phyloP scores from a whole-genome alignment of 2,888 invertebrate species.

The Anaspis maculata region DNA sequence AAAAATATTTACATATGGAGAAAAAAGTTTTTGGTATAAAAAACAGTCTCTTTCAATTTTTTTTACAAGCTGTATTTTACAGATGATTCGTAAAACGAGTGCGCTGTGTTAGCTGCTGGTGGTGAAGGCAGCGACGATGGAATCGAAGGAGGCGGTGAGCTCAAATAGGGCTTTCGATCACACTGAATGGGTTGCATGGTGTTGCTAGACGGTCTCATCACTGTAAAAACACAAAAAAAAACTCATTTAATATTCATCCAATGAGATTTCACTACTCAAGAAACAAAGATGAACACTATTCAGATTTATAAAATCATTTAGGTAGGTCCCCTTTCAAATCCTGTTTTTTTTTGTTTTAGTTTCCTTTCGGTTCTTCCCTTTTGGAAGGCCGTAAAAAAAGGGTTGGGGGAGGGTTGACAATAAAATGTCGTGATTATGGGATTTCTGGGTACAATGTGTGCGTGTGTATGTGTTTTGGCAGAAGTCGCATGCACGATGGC shows the following conservation, averaged over 20 bases:
- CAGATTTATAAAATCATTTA: too few relatives aligned
- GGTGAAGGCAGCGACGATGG: slow-evolving; percentile 44
- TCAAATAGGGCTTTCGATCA: slow-evolving; percentile 52
- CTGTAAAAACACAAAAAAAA: slow-evolving; percentile 29
- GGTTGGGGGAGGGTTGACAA: too few relatives aligned
- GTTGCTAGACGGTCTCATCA: slow-evolving; percentile 35
- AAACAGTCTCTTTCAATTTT: not conserved
- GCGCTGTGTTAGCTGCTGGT: slow-evolving; percentile 41
- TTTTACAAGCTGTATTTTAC: slow-evolving; percentile 30
- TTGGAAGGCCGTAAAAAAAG: too few relatives aligned
- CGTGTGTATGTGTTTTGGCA: slow-evolving; percentile 25
- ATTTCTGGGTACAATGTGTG: not conserved
- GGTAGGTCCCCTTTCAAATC: not conserved
- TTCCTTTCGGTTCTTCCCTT: too few relatives aligned
- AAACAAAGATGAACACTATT: not conserved
- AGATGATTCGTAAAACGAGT: slow-evolving; percentile 35
- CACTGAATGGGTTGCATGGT: slow-evolving; percentile 42
- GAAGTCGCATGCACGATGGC: slow-evolving; percentile 19
- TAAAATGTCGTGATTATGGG: too few relatives aligned
- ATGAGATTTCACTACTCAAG: not conserved
- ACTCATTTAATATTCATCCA: too few relatives aligned
- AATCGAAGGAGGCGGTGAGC: slow-evolving; percentile 45
- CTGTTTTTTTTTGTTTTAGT: too few relatives aligned
- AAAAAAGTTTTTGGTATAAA: too few relatives aligned
- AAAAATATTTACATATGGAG: too few relatives aligned